phyloP scores from a whole-genome alignment of 2,113 vertebrate genomes.

The Bostrychus sinensis region DNA sequence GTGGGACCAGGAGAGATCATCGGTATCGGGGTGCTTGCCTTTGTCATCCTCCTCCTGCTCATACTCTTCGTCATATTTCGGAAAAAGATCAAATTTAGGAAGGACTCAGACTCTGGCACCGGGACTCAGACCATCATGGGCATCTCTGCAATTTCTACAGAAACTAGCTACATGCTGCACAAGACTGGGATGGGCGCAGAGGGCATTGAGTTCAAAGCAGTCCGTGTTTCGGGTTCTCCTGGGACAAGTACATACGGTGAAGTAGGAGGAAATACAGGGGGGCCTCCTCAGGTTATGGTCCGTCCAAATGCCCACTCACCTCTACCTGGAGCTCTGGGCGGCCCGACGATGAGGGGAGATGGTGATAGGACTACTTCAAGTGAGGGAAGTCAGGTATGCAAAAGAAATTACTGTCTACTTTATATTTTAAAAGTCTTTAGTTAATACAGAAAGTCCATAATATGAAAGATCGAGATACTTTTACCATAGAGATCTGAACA shows the following conservation, averaged over 20 bases:
- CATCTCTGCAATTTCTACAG: conserved; percentile 67
- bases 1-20: conserved; percentile 94
- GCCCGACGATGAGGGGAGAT: conserved; percentile 38
- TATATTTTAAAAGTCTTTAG: no score
- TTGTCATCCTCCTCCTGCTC: conserved; percentile 87
- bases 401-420: background rate
- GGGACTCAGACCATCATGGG: conserved; percentile 38
- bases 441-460: no score
- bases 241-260: conserved; percentile 70
- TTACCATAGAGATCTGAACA: no score
- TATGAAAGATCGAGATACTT: no score
- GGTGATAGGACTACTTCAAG: conserved; percentile 58
- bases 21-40: conserved; percentile 89
- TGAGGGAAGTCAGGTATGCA: conserved; percentile 61
- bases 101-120: conserved; percentile 81
- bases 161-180: conserved; percentile 81
- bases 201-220: conserved; percentile 86
- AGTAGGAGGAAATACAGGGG: conserved; percentile 79
- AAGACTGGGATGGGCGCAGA: conserved; percentile 81
- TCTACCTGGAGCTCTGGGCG: conserved; percentile 53
- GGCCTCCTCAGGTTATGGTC: conserved; percentile 90
- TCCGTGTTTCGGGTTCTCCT: conserved; percentile 73
- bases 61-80: conserved; percentile 88
- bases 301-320: conserved; percentile 88
- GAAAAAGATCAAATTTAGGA: conserved; percentile 89